These are phyloP conservation scores for Amblyraja radiata DNA, from an alignment of 2,797 vertebrate genomes.

Conservation along the genomic window DNA sequence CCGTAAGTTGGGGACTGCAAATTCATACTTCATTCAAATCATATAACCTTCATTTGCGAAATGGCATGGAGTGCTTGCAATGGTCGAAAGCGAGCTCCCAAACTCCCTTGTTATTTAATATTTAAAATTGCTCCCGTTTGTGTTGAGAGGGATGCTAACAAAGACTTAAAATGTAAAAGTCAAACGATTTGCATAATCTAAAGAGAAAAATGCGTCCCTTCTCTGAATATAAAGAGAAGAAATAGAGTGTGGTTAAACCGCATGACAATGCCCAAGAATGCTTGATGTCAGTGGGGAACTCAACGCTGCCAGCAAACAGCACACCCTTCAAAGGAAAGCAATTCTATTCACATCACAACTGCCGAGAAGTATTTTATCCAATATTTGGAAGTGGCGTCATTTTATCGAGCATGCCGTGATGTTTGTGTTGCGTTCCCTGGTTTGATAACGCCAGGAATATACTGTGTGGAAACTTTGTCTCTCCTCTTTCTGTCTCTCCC, in stretches of 20 bases:
- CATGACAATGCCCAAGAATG: background rate
- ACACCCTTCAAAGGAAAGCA: background rate
- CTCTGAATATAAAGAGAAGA: background rate
- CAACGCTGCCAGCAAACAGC: no score
- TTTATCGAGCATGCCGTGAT: background rate
- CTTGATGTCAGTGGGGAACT: background rate
- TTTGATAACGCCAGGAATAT: slow-evolving; percentile 44
- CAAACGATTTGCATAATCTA: background rate
- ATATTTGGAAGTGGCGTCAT: background rate
- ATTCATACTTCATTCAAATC: background rate
- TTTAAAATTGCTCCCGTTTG: background rate
- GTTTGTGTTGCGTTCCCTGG: slow-evolving; percentile 45
- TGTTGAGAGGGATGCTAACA: background rate
- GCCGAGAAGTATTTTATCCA: background rate
- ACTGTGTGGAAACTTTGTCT: slow-evolving; percentile 6
- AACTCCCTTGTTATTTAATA: background rate
- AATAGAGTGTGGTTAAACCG: background rate
- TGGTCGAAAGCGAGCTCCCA: background rate
- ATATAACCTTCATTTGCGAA: background rate
- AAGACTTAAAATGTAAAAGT: background rate
- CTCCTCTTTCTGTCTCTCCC: slow-evolving; percentile 42
- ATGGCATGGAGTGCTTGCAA: background rate
- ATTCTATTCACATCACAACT: background rate
- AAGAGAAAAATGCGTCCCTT: background rate
- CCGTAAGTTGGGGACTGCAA: background rate